phyloP scores from a whole-genome alignment of 2,888 invertebrate species.

The Neocrepidodera transversa region DNA sequence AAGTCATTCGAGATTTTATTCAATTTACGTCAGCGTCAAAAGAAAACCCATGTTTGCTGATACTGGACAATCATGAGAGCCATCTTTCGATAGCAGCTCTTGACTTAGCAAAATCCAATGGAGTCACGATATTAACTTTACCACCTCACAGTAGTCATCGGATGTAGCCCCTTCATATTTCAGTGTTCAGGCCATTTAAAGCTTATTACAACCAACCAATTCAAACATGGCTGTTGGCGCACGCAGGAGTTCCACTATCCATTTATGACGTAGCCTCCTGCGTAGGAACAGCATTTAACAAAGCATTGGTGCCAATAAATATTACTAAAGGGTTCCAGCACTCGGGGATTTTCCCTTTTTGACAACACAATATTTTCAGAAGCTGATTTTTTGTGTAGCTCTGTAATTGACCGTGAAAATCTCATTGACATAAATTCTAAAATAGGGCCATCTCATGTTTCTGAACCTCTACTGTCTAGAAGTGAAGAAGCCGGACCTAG shows the following conservation, averaged over 20 bases:
- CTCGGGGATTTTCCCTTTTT: conserved; percentile 31
- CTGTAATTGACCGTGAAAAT: neutral
- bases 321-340: too few species aligned
- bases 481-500: neutral
- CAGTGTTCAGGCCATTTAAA: conserved; percentile 56
- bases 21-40: conserved; percentile 25
- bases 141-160: conserved; percentile 55
- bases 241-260: conserved; percentile 55
- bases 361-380: neutral
- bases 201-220: conserved; percentile 47
- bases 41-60: conserved; percentile 48
- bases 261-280: conserved; percentile 54
- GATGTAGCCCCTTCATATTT: conserved; percentile 57
- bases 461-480: neutral
- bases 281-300: conserved; percentile 34
- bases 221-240: conserved; percentile 52
- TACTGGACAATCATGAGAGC: too few species aligned
- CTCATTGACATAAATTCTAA: neutral
- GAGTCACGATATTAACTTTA: conserved; percentile 53
- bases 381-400: neutral
- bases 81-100: conserved; percentile 30
- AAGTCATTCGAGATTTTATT: conserved; percentile 50
- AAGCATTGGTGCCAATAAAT: conserved; percentile 38
- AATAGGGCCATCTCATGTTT: neutral
- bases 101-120: conserved; percentile 51